Base-by-base conservation (phyloP, 2,113 vertebrate genomes). In the Ophiodon elongatus region DNA sequence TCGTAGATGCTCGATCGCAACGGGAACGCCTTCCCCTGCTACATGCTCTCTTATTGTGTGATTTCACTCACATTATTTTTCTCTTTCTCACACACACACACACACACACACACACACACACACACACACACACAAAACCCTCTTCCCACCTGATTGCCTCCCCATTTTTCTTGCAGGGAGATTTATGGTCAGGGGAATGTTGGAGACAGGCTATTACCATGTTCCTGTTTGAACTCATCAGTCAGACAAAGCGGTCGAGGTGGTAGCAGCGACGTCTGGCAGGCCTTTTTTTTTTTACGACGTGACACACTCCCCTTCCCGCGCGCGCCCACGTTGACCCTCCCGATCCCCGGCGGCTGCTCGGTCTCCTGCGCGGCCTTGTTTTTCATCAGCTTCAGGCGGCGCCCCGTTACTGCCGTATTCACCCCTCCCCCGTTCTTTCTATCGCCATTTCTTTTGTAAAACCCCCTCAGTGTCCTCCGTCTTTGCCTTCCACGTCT, bases 191-290 rank as follows among this genome's bases (percentile, higher is more conserved):
- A 81, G 85, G 83, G 73, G 88, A 88, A 93, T 92, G 87, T 81
- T 88, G 90, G 88, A 94, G 95, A 95, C 94, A 95, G 92, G 93
- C 92, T 94, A 95, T 95, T 95, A 95, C 93, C 94, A 94, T 93
- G 92, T 94, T n/a, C 85, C 91, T 88, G 91, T 94, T 93, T 93
- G 91, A 94, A 94, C 90, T 95, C 94, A 95, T 95, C 94, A 93
- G 91, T 94, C 94, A 95, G 92, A 87, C 90, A 89, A 93, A 93
- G 90, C 90, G 93, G 88, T 79, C 19, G 86, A 81, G 82, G 82
- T 91, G 86, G 79, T 73, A 63, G 73, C 70, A 0, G 56, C 59
- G 52, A 86, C 85, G 68, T 78, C 9, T 81, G 19, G 37, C 57
- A 1, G 66, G 69, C 87, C 80, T 84, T 43, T 43, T 43, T 43